A percentile compares a stretch with the other conserved stretches of the same genome.
Evolutionary conservation across 2,797 vertebrate genomes (phyloP).

Genomic region (Enteromius afrohamiltoni): DNA sequence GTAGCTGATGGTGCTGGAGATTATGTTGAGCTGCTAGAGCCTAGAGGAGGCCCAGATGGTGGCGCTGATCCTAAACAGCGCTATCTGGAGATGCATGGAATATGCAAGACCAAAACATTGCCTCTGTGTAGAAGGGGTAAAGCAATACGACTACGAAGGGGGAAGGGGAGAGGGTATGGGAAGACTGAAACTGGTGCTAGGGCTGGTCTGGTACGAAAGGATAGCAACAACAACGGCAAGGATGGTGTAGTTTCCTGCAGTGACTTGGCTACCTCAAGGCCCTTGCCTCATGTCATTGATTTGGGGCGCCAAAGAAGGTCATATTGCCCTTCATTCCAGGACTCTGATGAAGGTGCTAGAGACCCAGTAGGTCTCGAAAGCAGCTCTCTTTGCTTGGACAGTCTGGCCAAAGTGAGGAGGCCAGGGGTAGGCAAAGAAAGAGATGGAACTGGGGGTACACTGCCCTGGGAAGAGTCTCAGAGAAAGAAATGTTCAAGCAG

Average conservation of each 20-base stretch:
- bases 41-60: slow-evolving; percentile 78
- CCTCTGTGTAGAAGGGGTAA: slow-evolving; percentile 82
- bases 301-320: slow-evolving; percentile 61
- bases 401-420: slow-evolving; percentile 73
- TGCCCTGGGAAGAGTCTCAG: slow-evolving; percentile 60
- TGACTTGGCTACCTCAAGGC: slow-evolving; percentile 59
- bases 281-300: slow-evolving; percentile 59
- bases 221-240: slow-evolving; percentile 53
- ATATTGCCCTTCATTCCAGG: slow-evolving; percentile 66
- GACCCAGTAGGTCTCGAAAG: slow-evolving; percentile 61
- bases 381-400: slow-evolving; percentile 65
- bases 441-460: slow-evolving; percentile 65
- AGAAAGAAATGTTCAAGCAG: slow-evolving; percentile 39
- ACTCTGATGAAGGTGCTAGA: slow-evolving; percentile 69
- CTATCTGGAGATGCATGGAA: slow-evolving; percentile 81
- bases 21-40: slow-evolving; percentile 88
- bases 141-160: slow-evolving; percentile 81
- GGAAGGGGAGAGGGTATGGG: slow-evolving; percentile 82
- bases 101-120: slow-evolving; percentile 84
- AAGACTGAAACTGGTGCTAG: slow-evolving; percentile 65
- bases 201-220: slow-evolving; percentile 73
- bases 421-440: slow-evolving; percentile 80
- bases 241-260: slow-evolving; percentile 56
- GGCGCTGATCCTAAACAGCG: slow-evolving; percentile 75
- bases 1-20: slow-evolving; percentile 79